Conservation (phyloP, 2,113 vertebrate genomes). For the Limanda limanda region DNA sequence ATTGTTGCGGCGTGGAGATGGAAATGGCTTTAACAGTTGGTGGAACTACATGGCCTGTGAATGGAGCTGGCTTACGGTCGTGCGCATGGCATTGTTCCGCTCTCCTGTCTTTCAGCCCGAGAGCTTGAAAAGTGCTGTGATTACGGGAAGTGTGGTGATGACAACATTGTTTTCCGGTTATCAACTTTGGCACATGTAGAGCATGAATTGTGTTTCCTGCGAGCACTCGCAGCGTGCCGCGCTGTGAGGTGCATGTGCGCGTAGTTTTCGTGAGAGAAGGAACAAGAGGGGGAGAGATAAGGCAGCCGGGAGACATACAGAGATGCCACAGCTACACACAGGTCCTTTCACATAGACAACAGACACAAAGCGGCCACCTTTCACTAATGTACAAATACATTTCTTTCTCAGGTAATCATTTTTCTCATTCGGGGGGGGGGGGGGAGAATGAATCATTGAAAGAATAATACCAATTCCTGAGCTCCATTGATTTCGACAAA, state of each 20-base stretch:
- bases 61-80: slow-evolving; percentile 52
- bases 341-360: slow-evolving; percentile 43
- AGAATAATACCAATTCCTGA: slow-evolving; percentile 65
- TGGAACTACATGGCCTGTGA: slow-evolving; percentile 57
- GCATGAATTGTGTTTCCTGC: slow-evolving; percentile 42
- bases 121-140: slow-evolving; percentile 64
- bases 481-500: slow-evolving; percentile 71
- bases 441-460: slow-evolving; percentile 55
- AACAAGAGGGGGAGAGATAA: slow-evolving; percentile 44
- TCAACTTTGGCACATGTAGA: slow-evolving; percentile 49
- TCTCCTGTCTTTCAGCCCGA: slow-evolving; percentile 49
- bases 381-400: slow-evolving; percentile 37
- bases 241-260: slow-evolving; percentile 36
- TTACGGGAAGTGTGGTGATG: slow-evolving; percentile 48
- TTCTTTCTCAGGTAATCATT: slow-evolving; percentile 65
- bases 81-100: slow-evolving; percentile 57
- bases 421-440: slow-evolving; percentile 47
- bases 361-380: slow-evolving; percentile 47
- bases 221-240: slow-evolving; percentile 27
- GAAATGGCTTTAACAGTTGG: slow-evolving; percentile 66
- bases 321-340: slow-evolving; percentile 26
- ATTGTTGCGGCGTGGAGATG: slow-evolving; percentile 62
- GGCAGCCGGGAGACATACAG: slow-evolving; percentile 12
- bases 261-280: not conserved
- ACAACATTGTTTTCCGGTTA: slow-evolving; percentile 65